A percentile compares a stretch with the other conserved stretches of the same genome.
phyloP scores from a whole-genome alignment of 2,797 vertebrate genomes.

The Scolopax bukidnonensis region DNA sequence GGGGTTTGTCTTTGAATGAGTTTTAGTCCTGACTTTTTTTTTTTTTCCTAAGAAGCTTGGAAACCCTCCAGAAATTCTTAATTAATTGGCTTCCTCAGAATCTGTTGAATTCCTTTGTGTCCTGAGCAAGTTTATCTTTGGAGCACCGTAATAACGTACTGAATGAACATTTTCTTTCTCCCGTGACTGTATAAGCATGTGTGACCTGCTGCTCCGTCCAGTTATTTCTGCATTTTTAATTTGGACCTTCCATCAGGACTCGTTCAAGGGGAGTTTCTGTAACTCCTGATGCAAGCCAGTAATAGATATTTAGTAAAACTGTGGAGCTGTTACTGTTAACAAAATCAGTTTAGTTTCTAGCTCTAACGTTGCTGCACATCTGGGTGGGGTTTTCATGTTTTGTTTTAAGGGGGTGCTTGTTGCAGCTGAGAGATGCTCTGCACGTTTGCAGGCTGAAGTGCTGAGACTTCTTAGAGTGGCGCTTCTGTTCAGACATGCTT shows the following conservation, averaged over 20 bases:
- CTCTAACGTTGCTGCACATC: no score
- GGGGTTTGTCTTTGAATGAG: not conserved
- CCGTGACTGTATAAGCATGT: accelerated
- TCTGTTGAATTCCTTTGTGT: not conserved
- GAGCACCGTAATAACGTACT: not conserved
- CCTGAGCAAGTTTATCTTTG: not conserved
- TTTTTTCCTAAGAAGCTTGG: not conserved
- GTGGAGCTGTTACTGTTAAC: not conserved
- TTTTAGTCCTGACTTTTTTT: not conserved
- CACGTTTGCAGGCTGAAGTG: not conserved
- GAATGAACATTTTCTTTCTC: not conserved
- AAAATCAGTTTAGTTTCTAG: not conserved
- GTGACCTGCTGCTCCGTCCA: not conserved
- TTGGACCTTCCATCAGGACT: not conserved
- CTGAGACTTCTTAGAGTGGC: no score
- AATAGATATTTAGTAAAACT: not conserved
- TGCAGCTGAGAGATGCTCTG: not conserved
- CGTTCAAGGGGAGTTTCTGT: no score
- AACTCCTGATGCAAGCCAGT: not conserved
- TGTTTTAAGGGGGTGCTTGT: not conserved
- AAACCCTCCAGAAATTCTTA: not conserved
- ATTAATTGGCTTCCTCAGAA: slow-evolving; percentile 12
- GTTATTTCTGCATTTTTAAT: not conserved
- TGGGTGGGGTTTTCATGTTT: no score
- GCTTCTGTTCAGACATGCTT: not conserved